Conservation (phyloP, 2,113 vertebrate genomes). For the Bagarius yarrelli region DNA sequence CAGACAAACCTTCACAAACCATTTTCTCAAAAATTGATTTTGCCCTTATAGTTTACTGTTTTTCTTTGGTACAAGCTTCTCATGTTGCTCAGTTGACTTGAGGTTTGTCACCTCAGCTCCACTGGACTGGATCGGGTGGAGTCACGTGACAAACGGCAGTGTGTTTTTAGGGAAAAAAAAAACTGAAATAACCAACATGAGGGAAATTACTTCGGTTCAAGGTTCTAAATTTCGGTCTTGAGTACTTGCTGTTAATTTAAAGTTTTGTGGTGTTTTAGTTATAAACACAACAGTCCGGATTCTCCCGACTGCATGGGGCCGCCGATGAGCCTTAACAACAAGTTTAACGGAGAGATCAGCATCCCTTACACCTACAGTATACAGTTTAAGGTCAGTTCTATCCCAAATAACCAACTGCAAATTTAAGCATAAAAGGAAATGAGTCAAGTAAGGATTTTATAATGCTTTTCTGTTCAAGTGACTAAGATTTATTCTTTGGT, state of each 20-base stretch:
- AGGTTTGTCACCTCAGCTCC: too few species aligned
- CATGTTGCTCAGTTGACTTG: too few species aligned
- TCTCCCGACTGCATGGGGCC: conserved; percentile 80
- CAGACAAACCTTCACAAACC: too few species aligned
- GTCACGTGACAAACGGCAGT: too few species aligned
- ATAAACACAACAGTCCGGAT: conserved; percentile 76
- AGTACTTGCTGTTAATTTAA: neutral
- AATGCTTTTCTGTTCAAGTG: neutral
- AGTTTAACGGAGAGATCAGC: conserved; percentile 72
- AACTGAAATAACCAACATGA: too few species aligned
- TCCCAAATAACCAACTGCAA: neutral
- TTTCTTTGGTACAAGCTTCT: too few species aligned
- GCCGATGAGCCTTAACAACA: conserved; percentile 86
- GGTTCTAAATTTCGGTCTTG: too few species aligned
- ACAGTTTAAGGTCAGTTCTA: conserved; percentile 76
- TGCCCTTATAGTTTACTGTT: too few species aligned
- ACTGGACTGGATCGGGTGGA: too few species aligned
- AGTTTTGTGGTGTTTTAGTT: conserved; percentile 65
- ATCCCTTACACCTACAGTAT: conserved; percentile 87
- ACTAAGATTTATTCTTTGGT: neutral
- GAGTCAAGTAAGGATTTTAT: neutral
- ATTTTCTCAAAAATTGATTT: too few species aligned
- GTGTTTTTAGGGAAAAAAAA: too few species aligned
- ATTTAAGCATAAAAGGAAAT: neutral
- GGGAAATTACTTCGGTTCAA: too few species aligned